Evolutionary conservation across 1,140 invertebrate genomes (phyloP), one percentile per base, ranked within the genome.

Genomic region (Drosophila obscura): DNA sequence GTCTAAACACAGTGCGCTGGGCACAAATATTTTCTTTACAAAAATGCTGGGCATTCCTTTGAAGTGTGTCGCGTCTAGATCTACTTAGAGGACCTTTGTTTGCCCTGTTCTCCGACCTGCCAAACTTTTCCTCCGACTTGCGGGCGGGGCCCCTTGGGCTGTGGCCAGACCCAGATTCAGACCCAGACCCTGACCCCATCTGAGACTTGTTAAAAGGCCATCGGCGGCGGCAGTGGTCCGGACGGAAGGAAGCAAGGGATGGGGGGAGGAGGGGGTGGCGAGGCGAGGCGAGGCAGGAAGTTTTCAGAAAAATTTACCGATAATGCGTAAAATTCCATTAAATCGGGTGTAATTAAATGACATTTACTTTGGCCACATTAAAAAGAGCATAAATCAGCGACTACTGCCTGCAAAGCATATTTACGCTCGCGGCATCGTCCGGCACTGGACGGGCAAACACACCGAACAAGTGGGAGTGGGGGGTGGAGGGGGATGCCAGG

Each of bases 281-380:
- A 48, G 49, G 28, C 58, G 19, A 5, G 46, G 22, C 24, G 4
- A 48, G 49, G 28, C 58, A 59, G 45, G 53, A 77, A 66, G 73
- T 64, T 63, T 84, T 64, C 65, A 41, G 43, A 77, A 74, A 85
- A 78, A 61, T 72, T 48, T 75, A 41, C 79, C 83, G 83, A 87
- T 87, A 88, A 87, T 87, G 84, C 83, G 83, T 88, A 88, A 87
- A 88, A 87, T 87, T 87, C 83, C 83, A 87, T 87, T 87, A 88
- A 87, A 88, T 87, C 83, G 83, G 83, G 83, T 87, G 83, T 87
- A 87, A 87, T 87, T 87, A 87, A 87, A 87, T 87, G 83, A 87
- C 83, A 88, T 87, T 87, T 87, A 87, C 83, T 87, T 88, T 83
- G 55, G 75, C 83, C 83, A 77, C 83, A 87, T 87, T 87, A 87